These are phyloP conservation scores for Gambusia affinis DNA, from an alignment of 2,113 vertebrate species.

Conservation along the genomic window DNA sequence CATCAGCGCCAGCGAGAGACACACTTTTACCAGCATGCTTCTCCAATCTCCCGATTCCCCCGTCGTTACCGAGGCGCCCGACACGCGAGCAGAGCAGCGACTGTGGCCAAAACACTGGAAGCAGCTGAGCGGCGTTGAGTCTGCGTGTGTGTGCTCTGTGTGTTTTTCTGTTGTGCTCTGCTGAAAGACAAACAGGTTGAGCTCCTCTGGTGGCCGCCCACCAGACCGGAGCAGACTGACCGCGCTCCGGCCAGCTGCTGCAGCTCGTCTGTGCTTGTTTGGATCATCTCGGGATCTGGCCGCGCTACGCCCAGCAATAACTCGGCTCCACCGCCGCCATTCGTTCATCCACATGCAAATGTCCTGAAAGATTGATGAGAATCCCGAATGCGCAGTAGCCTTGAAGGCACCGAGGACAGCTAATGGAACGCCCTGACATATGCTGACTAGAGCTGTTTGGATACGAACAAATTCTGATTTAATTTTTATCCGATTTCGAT, in stretches of 20 bases:
- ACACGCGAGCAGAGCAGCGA: slow-evolving; percentile 45
- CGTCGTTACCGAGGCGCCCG: slow-evolving; percentile 45
- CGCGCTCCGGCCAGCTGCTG: slow-evolving; percentile 38
- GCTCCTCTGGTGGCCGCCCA: slow-evolving; percentile 47
- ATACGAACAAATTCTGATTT: slow-evolving; percentile 26
- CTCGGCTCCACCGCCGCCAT: slow-evolving; percentile 26
- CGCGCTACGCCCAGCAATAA: slow-evolving; percentile 31
- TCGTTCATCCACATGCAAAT: slow-evolving; percentile 28
- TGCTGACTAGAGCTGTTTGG: slow-evolving; percentile 17
- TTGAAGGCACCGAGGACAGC: slow-evolving; percentile 43
- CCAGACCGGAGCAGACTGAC: slow-evolving; percentile 44
- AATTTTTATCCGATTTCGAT: slow-evolving; percentile 4
- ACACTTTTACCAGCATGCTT: slow-evolving; percentile 55
- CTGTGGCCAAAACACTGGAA: slow-evolving; percentile 40
- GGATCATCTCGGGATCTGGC: slow-evolving; percentile 46
- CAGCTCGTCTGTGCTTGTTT: slow-evolving; percentile 46
- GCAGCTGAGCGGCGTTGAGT: slow-evolving; percentile 29
- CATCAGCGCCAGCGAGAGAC: slow-evolving; percentile 56
- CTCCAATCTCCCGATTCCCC: slow-evolving; percentile 40
- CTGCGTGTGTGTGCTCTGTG: background rate
- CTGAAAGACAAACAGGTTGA: slow-evolving; percentile 60
- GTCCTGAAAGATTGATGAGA: slow-evolving; percentile 70
- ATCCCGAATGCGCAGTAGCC: slow-evolving; percentile 12
- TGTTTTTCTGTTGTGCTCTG: slow-evolving; percentile 44
- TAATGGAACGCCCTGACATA: slow-evolving; percentile 48